These are phyloP conservation scores for Jordanella pulchra DNA, from an alignment of 2,797 vertebrate genomes.

Conservation along the genomic window DNA sequence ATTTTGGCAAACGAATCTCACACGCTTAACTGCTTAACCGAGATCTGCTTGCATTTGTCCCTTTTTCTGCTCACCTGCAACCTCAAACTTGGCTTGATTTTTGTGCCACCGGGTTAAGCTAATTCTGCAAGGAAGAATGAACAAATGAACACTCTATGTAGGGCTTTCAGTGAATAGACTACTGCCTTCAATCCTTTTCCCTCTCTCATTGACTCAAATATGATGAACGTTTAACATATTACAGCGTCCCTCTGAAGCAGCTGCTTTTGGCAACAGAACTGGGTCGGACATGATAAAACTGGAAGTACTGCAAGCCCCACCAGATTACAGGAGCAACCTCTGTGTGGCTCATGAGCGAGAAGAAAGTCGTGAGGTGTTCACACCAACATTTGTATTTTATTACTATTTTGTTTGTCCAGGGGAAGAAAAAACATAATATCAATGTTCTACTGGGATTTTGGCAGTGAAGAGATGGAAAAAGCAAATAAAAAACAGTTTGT, in stretches of 20 bases:
- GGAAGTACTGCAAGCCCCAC: slow-evolving; percentile 53
- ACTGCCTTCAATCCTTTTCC: slow-evolving; percentile 20
- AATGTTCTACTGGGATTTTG: slow-evolving; percentile 4
- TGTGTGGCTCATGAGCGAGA: slow-evolving; percentile 36
- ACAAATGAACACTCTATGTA: not conserved
- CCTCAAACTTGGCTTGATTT: no score
- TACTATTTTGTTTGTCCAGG: slow-evolving; percentile 1
- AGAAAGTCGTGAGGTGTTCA: slow-evolving; percentile 24
- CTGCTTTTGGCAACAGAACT: slow-evolving; percentile 55
- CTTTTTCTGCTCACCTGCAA: no score
- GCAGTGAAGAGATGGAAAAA: slow-evolving; percentile 9
- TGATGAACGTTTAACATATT: slow-evolving; percentile 49
- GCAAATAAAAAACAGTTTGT: slow-evolving; percentile 13
- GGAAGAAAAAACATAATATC: slow-evolving; percentile 24
- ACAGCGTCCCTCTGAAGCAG: slow-evolving; percentile 45
- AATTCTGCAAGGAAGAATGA: not conserved
- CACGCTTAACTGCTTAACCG: no score
- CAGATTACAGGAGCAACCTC: slow-evolving; percentile 57
- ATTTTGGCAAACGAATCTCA: no score
- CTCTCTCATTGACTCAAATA: slow-evolving; percentile 38
- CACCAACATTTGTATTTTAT: slow-evolving; percentile 23
- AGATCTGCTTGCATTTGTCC: no score
- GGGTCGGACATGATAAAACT: slow-evolving; percentile 72
- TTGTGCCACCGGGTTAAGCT: no score
- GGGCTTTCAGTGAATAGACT: slow-evolving; percentile 17